Base-by-base conservation (phyloP, 1,140 invertebrate species). In the Hestina assimilis region DNA sequence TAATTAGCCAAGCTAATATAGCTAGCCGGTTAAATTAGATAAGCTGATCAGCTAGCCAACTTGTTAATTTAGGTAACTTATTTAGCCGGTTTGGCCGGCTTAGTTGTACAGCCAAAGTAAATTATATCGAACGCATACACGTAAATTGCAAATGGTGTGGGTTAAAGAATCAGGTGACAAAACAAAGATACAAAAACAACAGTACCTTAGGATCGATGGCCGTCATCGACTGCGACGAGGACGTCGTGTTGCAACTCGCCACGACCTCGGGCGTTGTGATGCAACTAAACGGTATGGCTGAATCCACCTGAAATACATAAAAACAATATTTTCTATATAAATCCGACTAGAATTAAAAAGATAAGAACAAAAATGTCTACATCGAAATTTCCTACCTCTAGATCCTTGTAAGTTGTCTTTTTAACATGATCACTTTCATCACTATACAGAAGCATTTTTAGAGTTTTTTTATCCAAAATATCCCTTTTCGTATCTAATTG, bases 231-330 rank as follows among this genome's bases (percentile, higher is more conserved):
- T 74, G 77, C 11, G 73, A 45, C 2, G 77, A 59, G n/a, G 83
- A 76, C 7, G 79, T 82, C 35, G 83, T 83, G 72, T 75, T 82
- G 72, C 84, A 85, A 52, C 83, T 79, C 20, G 75, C 55, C 64
- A 86, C 81, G 51, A 87, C 83, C 74, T 85, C 84, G 19, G 84
- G 84, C 19, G 78, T 86, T 65, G 84, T 86, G 75, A 87, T 86
- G 79, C 84, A 87, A 72, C 77, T 85, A 66, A 88, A 88, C 59
- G 85, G 79, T 68, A 88, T 85, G 45, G 83, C 79, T 23, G 85
- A 79, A 69, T 88, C 85, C 57, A 83, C 77, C 85, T 88, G 85
- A 51, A 62, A 63, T 64, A 52, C 14, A 48, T 28, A 50, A 15
- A 19, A 46, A 42, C 14, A n/a, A 33, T 3, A 33, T 8, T 2